Conservation (phyloP, 1,140 invertebrate genomes). For the Trichoplusia ni region DNA sequence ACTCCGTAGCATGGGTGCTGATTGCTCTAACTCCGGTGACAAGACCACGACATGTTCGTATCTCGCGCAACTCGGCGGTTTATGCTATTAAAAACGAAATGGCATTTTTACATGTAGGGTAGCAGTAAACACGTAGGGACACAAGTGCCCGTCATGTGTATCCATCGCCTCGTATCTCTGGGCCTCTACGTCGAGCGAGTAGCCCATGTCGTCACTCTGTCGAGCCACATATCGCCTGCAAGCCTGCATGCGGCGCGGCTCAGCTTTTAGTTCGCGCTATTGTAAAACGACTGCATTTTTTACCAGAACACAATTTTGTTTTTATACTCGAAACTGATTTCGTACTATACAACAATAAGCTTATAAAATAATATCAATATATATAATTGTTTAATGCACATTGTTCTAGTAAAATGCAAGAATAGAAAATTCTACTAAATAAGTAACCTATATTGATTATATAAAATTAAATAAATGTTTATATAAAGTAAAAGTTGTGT, state of each 20-base stretch:
- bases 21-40: background rate
- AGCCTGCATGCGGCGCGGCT: constrained; percentile 9
- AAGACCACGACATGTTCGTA: background rate
- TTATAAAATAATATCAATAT: constrained; percentile 16
- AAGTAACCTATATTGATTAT: constrained; percentile 44
- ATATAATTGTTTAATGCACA: constrained; percentile 45
- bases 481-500: constrained; percentile 54
- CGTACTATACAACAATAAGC: constrained; percentile 38
- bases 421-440: constrained; percentile 47
- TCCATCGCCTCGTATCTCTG: background rate
- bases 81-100: constrained; percentile 4
- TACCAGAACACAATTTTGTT: constrained; percentile 23
- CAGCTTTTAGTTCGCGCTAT: constrained; percentile 17
- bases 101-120: background rate
- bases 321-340: constrained; percentile 25
- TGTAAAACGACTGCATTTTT: constrained; percentile 31
- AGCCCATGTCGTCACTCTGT: background rate
- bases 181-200: background rate
- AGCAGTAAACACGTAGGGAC: background rate
- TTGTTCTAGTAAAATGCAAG: constrained; percentile 42
- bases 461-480: constrained; percentile 48
- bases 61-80: background rate
- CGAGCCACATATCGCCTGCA: constrained; percentile 5
- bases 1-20: background rate
- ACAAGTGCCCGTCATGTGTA: background rate